Evolutionary conservation across 2,888 invertebrate species (phyloP).

Genomic region (Dysmachus trigonus): DNA sequence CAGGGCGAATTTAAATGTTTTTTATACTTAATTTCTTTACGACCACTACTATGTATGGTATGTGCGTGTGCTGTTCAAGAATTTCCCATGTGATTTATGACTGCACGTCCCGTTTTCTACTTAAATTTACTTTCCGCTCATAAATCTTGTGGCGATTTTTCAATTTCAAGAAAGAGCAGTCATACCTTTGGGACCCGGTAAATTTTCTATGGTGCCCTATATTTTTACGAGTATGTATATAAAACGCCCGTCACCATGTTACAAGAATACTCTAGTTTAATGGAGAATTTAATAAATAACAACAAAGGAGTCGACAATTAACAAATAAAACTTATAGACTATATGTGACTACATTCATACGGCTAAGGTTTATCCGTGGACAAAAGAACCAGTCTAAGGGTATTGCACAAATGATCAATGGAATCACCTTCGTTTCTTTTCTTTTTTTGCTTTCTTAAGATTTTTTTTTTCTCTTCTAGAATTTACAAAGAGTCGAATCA

Average conservation of each 20-base stretch:
- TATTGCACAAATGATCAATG: conserved; percentile 38
- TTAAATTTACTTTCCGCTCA: not conserved
- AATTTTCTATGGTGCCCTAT: not conserved
- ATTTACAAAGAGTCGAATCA: not conserved
- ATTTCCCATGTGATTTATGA: not conserved
- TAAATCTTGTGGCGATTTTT: not conserved
- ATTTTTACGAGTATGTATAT: not conserved
- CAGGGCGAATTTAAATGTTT: not conserved
- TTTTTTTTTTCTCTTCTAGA: not conserved
- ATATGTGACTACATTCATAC: not conserved
- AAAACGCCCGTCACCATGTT: not conserved
- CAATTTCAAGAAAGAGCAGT: not conserved
- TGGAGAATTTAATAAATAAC: conserved; percentile 34
- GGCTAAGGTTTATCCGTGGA: not conserved
- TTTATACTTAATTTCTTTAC: not conserved
- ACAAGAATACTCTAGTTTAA: conserved; percentile 30
- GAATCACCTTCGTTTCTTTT: not conserved
- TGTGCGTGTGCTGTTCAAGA: not conserved
- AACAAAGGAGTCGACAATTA: conserved; percentile 12
- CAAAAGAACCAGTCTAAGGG: conserved; percentile 17
- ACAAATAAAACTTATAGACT: conserved; percentile 29
- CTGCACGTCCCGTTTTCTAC: not conserved
- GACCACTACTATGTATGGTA: no score
- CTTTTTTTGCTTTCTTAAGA: no score
- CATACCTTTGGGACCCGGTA: not conserved